Conservation (phyloP, 2,113 vertebrate species). For the Cavia aperea region DNA sequence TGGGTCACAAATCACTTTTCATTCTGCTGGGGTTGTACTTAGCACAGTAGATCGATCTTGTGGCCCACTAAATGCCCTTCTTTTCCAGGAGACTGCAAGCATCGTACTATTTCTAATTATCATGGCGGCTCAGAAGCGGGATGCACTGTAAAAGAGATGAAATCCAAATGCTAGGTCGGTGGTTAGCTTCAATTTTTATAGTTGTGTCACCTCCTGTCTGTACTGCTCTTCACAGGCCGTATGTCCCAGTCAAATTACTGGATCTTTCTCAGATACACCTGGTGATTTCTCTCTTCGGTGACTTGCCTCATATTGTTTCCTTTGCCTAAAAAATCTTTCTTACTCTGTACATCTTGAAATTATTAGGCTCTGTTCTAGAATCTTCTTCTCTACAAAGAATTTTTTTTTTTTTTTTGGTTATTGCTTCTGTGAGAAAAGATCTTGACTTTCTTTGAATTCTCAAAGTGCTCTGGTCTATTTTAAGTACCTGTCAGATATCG, state of each 20-base stretch:
- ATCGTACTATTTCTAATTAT: neutral
- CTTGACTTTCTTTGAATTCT: conserved; percentile 9
- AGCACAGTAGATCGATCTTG: conserved; percentile 3
- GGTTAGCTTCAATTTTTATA: conserved; percentile 5
- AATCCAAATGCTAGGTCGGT: neutral
- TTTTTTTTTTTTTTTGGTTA: conserved; percentile 28
- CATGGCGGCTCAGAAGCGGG: conserved; percentile 24
- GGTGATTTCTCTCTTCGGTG: neutral
- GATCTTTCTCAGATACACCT: neutral
- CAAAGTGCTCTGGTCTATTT: conserved; percentile 19
- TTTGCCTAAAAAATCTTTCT: neutral
- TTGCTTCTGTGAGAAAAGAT: neutral
- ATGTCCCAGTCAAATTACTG: neutral
- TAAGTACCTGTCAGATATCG: neutral
- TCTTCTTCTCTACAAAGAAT: neutral
- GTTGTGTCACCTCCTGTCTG: neutral
- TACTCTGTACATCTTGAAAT: neutral
- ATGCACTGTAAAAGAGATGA: neutral
- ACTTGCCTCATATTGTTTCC: neutral
- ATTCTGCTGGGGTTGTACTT: neutral
- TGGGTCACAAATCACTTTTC: conserved; percentile 16
- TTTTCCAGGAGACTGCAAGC: conserved; percentile 11
- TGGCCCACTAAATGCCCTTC: conserved; percentile 30
- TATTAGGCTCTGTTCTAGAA: conserved; percentile 1
- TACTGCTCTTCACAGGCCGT: neutral